Conservation (phyloP, 37 sponge, comb jelly and placozoan genomes). For the Ianthella basta region DNA sequence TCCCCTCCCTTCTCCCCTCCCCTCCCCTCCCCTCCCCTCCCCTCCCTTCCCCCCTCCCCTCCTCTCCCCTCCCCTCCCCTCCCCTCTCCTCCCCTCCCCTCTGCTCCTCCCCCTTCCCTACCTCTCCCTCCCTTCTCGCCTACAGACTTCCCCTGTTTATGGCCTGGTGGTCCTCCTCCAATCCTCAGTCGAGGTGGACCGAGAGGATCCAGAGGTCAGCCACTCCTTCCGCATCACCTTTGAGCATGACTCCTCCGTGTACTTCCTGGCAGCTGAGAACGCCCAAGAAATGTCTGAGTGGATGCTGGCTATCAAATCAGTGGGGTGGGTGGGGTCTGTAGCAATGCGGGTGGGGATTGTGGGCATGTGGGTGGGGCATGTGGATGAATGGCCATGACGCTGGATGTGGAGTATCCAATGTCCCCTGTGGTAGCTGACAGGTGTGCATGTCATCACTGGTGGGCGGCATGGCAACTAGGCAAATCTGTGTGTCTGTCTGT, state of each 20-base stretch:
- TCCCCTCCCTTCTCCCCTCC: too few species aligned
- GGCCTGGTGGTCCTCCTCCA: conserved; percentile 5
- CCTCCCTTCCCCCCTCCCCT: too few species aligned
- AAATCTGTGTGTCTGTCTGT: too few species aligned
- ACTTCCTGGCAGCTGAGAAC: conserved; percentile 1
- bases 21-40: too few species aligned
- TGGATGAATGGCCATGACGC: neutral
- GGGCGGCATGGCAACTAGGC: too few species aligned
- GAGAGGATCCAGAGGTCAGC: neutral
- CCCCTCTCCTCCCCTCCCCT: too few species aligned
- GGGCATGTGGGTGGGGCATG: neutral
- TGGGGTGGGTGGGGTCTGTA: neutral
- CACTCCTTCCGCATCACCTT: conserved; percentile 18
- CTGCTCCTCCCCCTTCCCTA: too few species aligned
- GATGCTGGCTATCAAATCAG: conserved; percentile 4
- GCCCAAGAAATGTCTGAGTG: neutral
- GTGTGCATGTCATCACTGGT: too few species aligned
- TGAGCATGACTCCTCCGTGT: neutral
- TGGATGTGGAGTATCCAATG: too few species aligned
- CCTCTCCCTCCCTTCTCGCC: neutral
- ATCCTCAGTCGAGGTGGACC: neutral
- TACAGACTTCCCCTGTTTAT: neutral
- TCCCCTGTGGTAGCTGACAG: too few species aligned
- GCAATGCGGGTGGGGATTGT: too few species aligned
- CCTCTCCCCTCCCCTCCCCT: too few species aligned